These are phyloP conservation scores for Encarsia formosa DNA, from an alignment of 2,888 invertebrate genomes.

Conservation along the genomic window DNA sequence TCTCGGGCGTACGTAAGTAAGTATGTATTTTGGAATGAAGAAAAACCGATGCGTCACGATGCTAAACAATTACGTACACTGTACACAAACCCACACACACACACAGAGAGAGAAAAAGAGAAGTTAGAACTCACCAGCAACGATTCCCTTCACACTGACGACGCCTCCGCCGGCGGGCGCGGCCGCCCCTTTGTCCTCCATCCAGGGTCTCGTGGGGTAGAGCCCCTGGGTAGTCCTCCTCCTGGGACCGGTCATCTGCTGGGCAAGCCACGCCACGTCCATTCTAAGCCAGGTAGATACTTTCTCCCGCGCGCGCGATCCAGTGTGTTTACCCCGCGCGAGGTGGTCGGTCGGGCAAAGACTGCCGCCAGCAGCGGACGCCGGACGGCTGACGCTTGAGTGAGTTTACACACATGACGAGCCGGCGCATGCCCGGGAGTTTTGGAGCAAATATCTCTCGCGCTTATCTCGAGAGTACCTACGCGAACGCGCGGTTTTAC, in stretches of 20 bases:
- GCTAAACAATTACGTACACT: no score
- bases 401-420: no score
- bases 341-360: slow-evolving; percentile 26
- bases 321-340: slow-evolving; percentile 9
- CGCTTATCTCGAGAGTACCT: no score
- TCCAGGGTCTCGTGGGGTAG: slow-evolving; percentile 66
- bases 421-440: no score
- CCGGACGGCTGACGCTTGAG: no score
- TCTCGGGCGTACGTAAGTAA: no score
- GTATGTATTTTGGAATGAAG: no score
- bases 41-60: no score
- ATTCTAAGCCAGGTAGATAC: slow-evolving; percentile 28
- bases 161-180: slow-evolving; percentile 58
- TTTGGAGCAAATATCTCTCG: no score
- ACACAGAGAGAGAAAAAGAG: no score
- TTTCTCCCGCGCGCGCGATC: background rate
- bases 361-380: slow-evolving; percentile 23
- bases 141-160: slow-evolving; percentile 84
- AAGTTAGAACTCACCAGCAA: slow-evolving; percentile 71
- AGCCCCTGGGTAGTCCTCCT: slow-evolving; percentile 47
- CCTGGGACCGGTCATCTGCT: background rate
- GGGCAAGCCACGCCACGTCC: slow-evolving; percentile 38
- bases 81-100: no score
- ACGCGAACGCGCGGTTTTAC: no score
- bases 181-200: slow-evolving; percentile 68